Base-by-base conservation (phyloP, 2,888 invertebrate species). In the Pyrrhia umbra region DNA sequence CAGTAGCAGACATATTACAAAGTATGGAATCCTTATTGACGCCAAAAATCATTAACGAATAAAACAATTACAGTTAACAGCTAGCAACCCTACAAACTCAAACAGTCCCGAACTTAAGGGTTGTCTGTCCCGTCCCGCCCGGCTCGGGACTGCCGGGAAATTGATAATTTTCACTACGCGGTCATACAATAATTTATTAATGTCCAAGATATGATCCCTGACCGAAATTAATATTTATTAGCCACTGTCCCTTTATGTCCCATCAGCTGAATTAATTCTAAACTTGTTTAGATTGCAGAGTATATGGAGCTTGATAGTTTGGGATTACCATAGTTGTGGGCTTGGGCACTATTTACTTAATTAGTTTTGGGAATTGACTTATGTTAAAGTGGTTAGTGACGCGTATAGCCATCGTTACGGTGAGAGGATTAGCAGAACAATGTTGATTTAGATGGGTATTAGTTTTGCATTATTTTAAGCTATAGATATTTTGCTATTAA, bases 101-200 rank as follows among this genome's bases (percentile, higher is more conserved):
- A 90, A 87, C 85, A 87, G 85, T 85, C 71, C 75, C 78, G 71
- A 87, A 91, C 90, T 89, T 89, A 90, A 90, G 91, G 92, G 91
- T 90, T 87, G 85, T 79, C 76, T 68, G 76, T 59, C 77, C 78
- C 75, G 68, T 82, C 80, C 82, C 76, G 75, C 78, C 71, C 73
- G 55, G 60, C 67, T 54, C 58, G 80, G 81, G 77, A 80, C 78
- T 75, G 70, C 54, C 78, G 85, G 85, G 86, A 92, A 92, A 93
- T 92, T 93, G 93, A 93, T 93, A 93, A 93, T 93, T 91, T 91
- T 89, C 89, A 85, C 87, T 85, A 63, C 77, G 85, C 86, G 86
- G 88, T 88, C 86, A 85, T 89, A 79, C 85, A 90, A 92, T 94
- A 89, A 93, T 87, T 91, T 94, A 94, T 94, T 94, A 94, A 94